Evolutionary conservation across 2,797 vertebrate species (phyloP).

Genomic region (Epinephelus awoara): DNA sequence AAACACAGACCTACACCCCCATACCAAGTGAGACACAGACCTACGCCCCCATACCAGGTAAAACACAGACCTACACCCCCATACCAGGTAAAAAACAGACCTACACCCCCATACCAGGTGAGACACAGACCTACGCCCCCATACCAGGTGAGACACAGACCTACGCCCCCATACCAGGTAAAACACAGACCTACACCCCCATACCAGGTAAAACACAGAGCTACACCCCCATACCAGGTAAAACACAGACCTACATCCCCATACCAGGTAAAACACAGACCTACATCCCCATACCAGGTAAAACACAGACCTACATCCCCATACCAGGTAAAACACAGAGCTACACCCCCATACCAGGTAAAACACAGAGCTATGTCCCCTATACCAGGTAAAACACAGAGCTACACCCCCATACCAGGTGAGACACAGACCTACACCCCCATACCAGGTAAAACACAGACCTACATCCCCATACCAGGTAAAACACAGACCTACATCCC

Average conservation of each 20-base stretch:
- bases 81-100: neutral
- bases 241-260: slow-evolving; percentile 32
- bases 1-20: too few relatives aligned
- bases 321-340: slow-evolving; percentile 79
- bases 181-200: neutral
- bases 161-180: neutral
- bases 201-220: slow-evolving; percentile 84
- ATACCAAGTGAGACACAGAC: too few relatives aligned
- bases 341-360: neutral
- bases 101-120: slow-evolving; percentile 89
- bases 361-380: slow-evolving; percentile 58
- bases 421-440: slow-evolving; percentile 45
- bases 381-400: slow-evolving; percentile 84
- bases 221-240: slow-evolving; percentile 74
- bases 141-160: slow-evolving; percentile 79
- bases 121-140: slow-evolving; percentile 37
- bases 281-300: slow-evolving; percentile 89
- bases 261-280: neutral
- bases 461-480: slow-evolving; percentile 88
- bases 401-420: slow-evolving; percentile 72
- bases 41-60: slow-evolving; percentile 74
- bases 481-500: slow-evolving; percentile 45
- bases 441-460: neutral
- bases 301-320: slow-evolving; percentile 35
- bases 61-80: slow-evolving; percentile 32